Conservation (phyloP, 1,140 invertebrate species). For the Camponotus floridanus region DNA sequence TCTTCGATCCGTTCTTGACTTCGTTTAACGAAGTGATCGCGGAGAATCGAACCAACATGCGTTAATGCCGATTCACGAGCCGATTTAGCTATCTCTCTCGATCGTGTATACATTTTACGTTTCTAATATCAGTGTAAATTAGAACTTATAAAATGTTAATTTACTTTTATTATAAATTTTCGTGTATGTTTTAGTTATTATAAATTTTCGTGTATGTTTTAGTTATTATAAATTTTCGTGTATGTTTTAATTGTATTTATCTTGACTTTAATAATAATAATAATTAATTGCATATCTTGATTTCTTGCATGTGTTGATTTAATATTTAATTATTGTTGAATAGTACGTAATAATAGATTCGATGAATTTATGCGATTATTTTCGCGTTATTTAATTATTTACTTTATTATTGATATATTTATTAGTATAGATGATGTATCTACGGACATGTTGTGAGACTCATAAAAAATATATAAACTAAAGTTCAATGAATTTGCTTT, state of each 20-base stretch:
- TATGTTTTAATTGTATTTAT: background rate
- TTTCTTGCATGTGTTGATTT: background rate
- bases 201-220: too few species aligned
- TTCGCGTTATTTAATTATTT: background rate
- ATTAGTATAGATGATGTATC: background rate
- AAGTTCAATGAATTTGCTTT: conserved; percentile 28
- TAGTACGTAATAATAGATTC: background rate
- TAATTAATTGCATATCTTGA: background rate
- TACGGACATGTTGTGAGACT: conserved; percentile 3
- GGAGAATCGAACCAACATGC: background rate
- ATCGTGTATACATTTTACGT: background rate
- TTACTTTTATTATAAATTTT: background rate
- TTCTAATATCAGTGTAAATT: background rate
- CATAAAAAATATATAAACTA: conserved; percentile 50
- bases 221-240: background rate
- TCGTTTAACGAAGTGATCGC: background rate
- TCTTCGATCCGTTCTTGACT: conserved; percentile 36
- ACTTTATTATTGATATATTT: background rate
- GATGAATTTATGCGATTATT: background rate
- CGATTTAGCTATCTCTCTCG: background rate
- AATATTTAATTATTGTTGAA: background rate
- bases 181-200: background rate
- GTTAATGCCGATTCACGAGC: background rate
- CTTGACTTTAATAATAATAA: background rate
- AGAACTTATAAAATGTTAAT: background rate